phyloP scores from a whole-genome alignment of 2,888 invertebrate species.

The Lithophane leautieri region DNA sequence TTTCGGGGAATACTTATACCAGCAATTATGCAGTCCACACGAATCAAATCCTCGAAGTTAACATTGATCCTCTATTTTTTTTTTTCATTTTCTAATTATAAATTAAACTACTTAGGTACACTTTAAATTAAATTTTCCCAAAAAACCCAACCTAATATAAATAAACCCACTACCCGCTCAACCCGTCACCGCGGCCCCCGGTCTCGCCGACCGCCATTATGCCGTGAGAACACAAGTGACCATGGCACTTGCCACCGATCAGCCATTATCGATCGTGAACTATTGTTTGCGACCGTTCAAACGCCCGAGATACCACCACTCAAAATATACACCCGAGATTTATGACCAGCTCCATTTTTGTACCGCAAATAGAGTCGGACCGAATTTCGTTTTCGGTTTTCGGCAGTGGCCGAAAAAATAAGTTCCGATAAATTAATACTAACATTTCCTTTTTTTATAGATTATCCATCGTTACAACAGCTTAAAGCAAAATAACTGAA shows the following conservation, averaged over 20 bases:
- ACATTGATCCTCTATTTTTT: no score
- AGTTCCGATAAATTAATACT: neutral
- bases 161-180: constrained; percentile 33
- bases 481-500: neutral
- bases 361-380: constrained; percentile 4
- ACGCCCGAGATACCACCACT: constrained; percentile 28
- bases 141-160: no score
- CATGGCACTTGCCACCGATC: constrained; percentile 75
- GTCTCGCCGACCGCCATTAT: constrained; percentile 53
- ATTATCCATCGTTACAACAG: neutral
- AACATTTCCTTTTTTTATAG: neutral
- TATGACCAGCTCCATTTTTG: constrained; percentile 50
- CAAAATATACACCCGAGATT: constrained; percentile 55
- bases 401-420: neutral
- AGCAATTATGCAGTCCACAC: no score
- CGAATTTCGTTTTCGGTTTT: neutral
- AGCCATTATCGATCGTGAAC: constrained; percentile 73
- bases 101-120: no score
- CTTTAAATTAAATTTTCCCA: no score
- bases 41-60: no score
- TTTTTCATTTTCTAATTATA: no score
- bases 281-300: constrained; percentile 68
- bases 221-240: constrained; percentile 77
- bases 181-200: constrained; percentile 19
- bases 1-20: no score